These are phyloP conservation scores for Setophaga coronata DNA, from an alignment of 2,113 vertebrate genomes.

Conservation along the genomic window DNA sequence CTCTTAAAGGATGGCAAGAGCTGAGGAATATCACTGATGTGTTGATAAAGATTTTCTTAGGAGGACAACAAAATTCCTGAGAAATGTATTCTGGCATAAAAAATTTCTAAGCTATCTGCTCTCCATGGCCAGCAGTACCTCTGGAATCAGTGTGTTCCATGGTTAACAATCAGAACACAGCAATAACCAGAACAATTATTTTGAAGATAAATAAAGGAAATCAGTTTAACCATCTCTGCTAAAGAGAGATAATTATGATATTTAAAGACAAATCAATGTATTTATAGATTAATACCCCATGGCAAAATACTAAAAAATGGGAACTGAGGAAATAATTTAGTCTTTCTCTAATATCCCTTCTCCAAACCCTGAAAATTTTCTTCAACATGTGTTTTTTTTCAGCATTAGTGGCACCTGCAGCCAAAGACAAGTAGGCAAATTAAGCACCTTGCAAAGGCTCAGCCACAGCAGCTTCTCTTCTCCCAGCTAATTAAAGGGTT, in stretches of 20 bases:
- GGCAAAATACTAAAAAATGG: not conserved
- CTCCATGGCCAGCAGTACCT: not conserved
- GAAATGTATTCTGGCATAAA: not conserved
- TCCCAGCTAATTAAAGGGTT: slow-evolving; percentile 10
- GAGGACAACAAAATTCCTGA: not conserved
- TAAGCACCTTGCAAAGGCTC: not conserved
- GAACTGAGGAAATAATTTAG: not conserved
- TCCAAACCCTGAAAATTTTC: not conserved
- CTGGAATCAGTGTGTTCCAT: not conserved
- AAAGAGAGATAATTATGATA: not conserved
- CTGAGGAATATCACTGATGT: not conserved
- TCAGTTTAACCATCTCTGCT: not conserved
- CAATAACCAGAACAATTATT: not conserved
- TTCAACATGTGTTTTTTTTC: not conserved
- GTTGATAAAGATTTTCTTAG: not conserved
- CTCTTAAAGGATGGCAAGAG: not conserved
- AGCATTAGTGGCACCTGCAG: not conserved
- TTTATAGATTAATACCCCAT: not conserved
- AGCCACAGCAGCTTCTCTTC: not conserved
- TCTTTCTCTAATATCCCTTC: not conserved
- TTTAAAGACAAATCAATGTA: not conserved
- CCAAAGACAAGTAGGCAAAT: not conserved
- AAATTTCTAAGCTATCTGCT: not conserved
- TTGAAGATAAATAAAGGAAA: not conserved
- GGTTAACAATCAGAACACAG: not conserved